A percentile compares a stretch with the other conserved stretches of the same genome.
These are phyloP conservation scores for Timema cristinae DNA, from an alignment of 2,888 invertebrate species.

Conservation along the genomic window DNA sequence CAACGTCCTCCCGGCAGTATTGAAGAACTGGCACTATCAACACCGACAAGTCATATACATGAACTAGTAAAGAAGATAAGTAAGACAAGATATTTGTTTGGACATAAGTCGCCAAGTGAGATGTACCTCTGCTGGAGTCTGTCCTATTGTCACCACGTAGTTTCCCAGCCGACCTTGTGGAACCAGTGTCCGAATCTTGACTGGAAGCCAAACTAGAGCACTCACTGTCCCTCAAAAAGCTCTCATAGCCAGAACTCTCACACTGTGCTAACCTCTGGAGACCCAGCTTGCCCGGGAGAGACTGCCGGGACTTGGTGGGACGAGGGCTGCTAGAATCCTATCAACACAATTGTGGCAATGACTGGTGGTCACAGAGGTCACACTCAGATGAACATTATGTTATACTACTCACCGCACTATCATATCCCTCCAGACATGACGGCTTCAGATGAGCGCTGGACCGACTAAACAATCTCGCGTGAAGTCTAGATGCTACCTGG, in stretches of 20 bases:
- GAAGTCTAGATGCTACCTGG: slow-evolving; percentile 38
- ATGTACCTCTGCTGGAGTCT: too few relatives aligned
- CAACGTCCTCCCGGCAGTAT: slow-evolving; percentile 51
- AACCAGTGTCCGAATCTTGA: slow-evolving; percentile 32
- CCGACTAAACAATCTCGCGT: slow-evolving; percentile 19
- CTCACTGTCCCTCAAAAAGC: slow-evolving; percentile 83
- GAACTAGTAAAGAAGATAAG: too few relatives aligned
- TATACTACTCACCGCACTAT: background rate
- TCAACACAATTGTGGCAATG: slow-evolving; percentile 38
- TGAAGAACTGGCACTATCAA: slow-evolving; percentile 38
- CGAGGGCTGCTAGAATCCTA: slow-evolving; percentile 60
- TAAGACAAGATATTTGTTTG: too few relatives aligned
- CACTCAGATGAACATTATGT: too few relatives aligned
- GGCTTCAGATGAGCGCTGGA: background rate
- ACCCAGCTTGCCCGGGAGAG: slow-evolving; percentile 6
- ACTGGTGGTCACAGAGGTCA: too few relatives aligned
- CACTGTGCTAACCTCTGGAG: slow-evolving; percentile 17
- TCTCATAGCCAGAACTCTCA: slow-evolving; percentile 85
- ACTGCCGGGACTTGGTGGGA: slow-evolving; percentile 16
- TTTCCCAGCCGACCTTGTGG: too few relatives aligned
- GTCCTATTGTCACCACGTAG: too few relatives aligned
- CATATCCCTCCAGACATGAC: background rate
- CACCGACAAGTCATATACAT: background rate
- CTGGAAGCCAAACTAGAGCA: slow-evolving; percentile 81
- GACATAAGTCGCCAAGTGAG: too few relatives aligned